Conservation (phyloP, 2,113 vertebrate species). For the Formicarius rufipectus region DNA sequence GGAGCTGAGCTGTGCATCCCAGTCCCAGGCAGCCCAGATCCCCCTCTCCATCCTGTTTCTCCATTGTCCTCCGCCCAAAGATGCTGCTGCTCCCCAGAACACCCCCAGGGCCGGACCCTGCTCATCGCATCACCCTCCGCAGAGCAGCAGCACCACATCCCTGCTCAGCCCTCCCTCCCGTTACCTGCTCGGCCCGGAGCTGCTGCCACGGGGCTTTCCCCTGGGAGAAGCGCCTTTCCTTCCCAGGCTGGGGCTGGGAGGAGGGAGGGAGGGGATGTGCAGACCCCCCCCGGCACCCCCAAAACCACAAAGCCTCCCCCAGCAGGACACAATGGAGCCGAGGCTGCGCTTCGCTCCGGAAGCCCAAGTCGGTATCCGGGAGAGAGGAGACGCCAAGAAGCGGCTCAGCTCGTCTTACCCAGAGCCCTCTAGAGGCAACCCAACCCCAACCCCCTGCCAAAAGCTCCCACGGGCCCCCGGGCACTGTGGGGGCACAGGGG, state of each 20-base stretch:
- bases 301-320: rapidly evolving
- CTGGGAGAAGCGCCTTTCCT: rapidly evolving
- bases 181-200: background rate
- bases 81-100: background rate
- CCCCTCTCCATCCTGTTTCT: background rate
- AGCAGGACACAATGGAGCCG: background rate
- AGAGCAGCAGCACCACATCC: too few species aligned
- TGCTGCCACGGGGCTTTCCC: background rate
- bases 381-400: background rate
- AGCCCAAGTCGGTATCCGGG: slow-evolving; percentile 2
- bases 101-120: background rate
- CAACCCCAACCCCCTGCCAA: rapidly evolving
- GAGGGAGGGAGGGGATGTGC: background rate
- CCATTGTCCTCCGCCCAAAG: rapidly evolving
- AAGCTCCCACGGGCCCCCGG: rapidly evolving
- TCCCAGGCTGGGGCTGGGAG: background rate
- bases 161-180: rapidly evolving
- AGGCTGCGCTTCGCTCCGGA: background rate
- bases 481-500: background rate
- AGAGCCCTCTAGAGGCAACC: slow-evolving; percentile 6
- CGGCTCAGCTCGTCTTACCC: background rate
- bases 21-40: background rate
- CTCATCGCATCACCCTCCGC: too few species aligned
- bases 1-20: background rate
- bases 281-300: background rate